Conservation (phyloP, 2,113 vertebrate genomes). For the Sylvia atricapilla region DNA sequence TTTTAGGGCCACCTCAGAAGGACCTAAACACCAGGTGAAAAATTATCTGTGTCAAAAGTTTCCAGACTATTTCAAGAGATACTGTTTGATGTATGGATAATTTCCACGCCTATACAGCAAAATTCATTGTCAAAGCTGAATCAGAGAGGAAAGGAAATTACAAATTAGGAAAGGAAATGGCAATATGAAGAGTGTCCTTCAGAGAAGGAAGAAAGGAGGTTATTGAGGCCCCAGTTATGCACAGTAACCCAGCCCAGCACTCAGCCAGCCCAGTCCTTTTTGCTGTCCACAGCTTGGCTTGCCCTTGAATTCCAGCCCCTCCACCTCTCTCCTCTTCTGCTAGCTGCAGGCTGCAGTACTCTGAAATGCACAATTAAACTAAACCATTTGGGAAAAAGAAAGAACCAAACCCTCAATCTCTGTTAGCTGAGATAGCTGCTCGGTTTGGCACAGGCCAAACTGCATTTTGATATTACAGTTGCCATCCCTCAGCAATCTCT, state of each 20-base stretch:
- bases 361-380: background rate
- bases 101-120: background rate
- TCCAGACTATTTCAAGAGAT: background rate
- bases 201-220: background rate
- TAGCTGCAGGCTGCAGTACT: background rate
- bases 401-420: background rate
- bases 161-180: background rate
- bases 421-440: background rate
- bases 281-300: background rate
- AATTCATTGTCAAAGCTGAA: background rate
- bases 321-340: background rate
- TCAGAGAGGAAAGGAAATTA: background rate
- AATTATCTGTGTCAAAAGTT: background rate
- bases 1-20: background rate
- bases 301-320: background rate
- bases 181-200: background rate
- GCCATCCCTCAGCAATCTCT: background rate
- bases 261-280: background rate
- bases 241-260: background rate
- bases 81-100: background rate
- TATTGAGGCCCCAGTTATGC: background rate
- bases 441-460: background rate
- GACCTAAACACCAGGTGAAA: background rate
- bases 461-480: background rate
- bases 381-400: background rate